A percentile compares a stretch with the other conserved stretches of the same genome.
Conservation (phyloP, 2,888 invertebrate species). For the Schizaphis graminum region DNA sequence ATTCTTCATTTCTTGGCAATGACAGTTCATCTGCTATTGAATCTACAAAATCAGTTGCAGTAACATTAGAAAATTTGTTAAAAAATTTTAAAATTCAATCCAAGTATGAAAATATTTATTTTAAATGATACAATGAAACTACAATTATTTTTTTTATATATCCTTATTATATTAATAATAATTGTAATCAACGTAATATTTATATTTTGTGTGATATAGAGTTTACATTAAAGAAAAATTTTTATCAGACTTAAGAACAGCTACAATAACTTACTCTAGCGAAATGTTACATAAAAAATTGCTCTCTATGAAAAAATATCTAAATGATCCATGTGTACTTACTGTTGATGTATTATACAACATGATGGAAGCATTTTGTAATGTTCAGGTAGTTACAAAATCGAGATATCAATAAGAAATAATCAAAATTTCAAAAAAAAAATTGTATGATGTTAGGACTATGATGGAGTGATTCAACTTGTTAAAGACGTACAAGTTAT, state of each 20-base stretch:
- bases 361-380: slow-evolving; percentile 91
- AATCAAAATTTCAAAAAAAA: not conserved
- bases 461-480: slow-evolving; percentile 96
- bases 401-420: not conserved
- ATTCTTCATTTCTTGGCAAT: slow-evolving; percentile 74
- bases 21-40: slow-evolving; percentile 73
- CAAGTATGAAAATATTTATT: slow-evolving; percentile 74
- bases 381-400: slow-evolving; percentile 77
- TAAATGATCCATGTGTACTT: slow-evolving; percentile 97
- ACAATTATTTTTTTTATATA: not conserved
- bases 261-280: slow-evolving; percentile 88
- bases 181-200: not conserved
- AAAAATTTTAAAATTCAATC: slow-evolving; percentile 98
- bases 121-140: not conserved
- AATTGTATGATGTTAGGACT: slow-evolving; percentile 76
- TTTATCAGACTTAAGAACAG: slow-evolving; percentile 90
- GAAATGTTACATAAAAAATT: slow-evolving; percentile 85
- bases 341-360: slow-evolving; percentile 96
- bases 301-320: slow-evolving; percentile 89
- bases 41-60: slow-evolving; percentile 78
- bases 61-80: slow-evolving; percentile 81
- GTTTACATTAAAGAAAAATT: slow-evolving; percentile 96
- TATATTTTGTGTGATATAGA: slow-evolving; percentile 60
- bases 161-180: not conserved
- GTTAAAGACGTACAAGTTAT: slow-evolving; percentile 93